A percentile compares a stretch with the other conserved stretches of the same genome.
These are phyloP conservation scores for Orchesella cincta DNA, from an alignment of 1,140 invertebrate genomes.

Conservation along the genomic window DNA sequence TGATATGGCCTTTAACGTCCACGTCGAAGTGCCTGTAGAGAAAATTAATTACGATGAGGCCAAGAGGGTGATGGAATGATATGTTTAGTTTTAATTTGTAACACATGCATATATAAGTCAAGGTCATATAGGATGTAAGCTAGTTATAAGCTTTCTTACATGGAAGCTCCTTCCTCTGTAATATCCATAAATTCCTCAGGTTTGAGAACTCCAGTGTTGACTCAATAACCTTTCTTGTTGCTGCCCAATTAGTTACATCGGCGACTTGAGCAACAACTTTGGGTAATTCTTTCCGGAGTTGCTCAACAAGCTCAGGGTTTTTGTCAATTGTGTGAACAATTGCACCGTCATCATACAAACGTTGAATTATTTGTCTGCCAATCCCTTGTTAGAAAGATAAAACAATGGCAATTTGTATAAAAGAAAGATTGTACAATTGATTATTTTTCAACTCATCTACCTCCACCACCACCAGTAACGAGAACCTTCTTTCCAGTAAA, in stretches of 20 bases:
- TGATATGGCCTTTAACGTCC: background rate
- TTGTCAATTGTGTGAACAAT: slow-evolving; percentile 31
- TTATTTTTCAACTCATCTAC: background rate
- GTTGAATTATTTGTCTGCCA: slow-evolving; percentile 32
- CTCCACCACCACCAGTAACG: slow-evolving; percentile 26
- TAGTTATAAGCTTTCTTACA: background rate
- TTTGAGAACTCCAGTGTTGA: slow-evolving; percentile 32
- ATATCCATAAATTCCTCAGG: slow-evolving; percentile 12
- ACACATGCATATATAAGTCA: background rate
- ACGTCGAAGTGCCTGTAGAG: background rate
- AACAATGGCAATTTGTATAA: background rate
- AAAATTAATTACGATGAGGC: background rate
- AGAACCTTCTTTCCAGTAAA: slow-evolving; percentile 19
- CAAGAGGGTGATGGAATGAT: too few species aligned
- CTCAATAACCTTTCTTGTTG: slow-evolving; percentile 29
- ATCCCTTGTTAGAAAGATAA: slow-evolving; percentile 21
- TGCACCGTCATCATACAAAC: slow-evolving; percentile 31
- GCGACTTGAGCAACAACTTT: slow-evolving; percentile 5
- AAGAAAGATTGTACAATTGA: background rate
- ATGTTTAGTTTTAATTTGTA: background rate
- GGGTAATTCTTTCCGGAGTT: slow-evolving; percentile 37
- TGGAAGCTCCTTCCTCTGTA: background rate
- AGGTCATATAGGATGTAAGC: background rate
- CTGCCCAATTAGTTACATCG: slow-evolving; percentile 31
- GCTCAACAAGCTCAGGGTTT: slow-evolving; percentile 26